A percentile compares a stretch with the other conserved stretches of the same genome.
Evolutionary conservation across 2,888 invertebrate species (phyloP).

Genomic region (Campoplex capitator): DNA sequence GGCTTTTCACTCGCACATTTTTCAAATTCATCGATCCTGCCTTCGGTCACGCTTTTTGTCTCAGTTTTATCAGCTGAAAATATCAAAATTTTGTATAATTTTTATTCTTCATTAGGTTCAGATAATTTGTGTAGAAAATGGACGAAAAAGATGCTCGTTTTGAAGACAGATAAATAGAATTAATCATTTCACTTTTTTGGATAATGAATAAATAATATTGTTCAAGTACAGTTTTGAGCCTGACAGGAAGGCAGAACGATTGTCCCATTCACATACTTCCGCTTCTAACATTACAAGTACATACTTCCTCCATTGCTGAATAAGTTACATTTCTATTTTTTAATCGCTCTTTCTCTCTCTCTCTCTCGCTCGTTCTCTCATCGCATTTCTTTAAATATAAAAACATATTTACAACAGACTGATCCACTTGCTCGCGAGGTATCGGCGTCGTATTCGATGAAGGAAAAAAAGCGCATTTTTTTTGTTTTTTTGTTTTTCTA

Average conservation of each 20-base stretch:
- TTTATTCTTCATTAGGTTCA: background rate
- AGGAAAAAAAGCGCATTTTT: slow-evolving; percentile 73
- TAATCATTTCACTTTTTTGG: slow-evolving; percentile 27
- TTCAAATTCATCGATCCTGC: slow-evolving; percentile 57
- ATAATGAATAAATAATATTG: slow-evolving; percentile 8
- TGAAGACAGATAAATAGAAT: background rate
- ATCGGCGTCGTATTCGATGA: slow-evolving; percentile 72
- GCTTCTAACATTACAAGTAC: slow-evolving; percentile 54
- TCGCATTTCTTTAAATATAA: slow-evolving; percentile 72
- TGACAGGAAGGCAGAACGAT: slow-evolving; percentile 63
- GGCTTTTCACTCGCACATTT: slow-evolving; percentile 49
- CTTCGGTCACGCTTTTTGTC: slow-evolving; percentile 47
- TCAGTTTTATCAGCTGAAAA: background rate
- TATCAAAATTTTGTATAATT: background rate
- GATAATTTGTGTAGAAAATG: background rate
- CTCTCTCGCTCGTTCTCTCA: background rate
- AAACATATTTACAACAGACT: slow-evolving; percentile 80
- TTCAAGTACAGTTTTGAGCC: slow-evolving; percentile 27
- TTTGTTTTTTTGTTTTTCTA: slow-evolving; percentile 44
- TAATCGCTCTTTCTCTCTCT: background rate
- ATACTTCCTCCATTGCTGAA: slow-evolving; percentile 43
- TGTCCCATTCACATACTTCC: slow-evolving; percentile 51
- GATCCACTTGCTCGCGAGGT: slow-evolving; percentile 76
- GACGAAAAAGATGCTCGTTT: background rate
- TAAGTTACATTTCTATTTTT: slow-evolving; percentile 43